phyloP scores from a whole-genome alignment of 2,797 vertebrate species.

The Gambelia wislizenii region DNA sequence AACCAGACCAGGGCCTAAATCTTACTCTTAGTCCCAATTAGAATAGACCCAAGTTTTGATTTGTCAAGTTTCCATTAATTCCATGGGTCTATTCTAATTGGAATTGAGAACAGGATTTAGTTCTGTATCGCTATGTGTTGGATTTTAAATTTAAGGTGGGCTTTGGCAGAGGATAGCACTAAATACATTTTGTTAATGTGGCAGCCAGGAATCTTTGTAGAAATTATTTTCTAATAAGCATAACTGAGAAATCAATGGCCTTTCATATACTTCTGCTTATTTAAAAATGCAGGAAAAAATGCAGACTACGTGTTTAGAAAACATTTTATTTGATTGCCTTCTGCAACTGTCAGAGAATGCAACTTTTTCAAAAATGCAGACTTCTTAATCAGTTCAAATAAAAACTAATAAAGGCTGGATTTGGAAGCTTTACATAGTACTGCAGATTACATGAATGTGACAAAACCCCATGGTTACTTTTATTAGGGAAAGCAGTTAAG shows the following conservation, averaged over 20 bases:
- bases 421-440: not conserved
- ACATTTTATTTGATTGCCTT: not conserved
- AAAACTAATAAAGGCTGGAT: not conserved
- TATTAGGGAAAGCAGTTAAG: not conserved
- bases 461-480: not conserved
- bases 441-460: not conserved
- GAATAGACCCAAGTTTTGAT: no score
- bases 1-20: no score
- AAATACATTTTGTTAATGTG: not conserved
- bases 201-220: not conserved
- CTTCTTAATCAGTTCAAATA: not conserved
- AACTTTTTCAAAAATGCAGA: not conserved
- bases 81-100: no score
- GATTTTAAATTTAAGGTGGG: not conserved
- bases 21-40: no score
- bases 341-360: not conserved
- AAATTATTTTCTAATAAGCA: not conserved
- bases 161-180: not conserved
- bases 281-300: not conserved
- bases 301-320: not conserved
- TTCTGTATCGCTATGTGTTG: no score
- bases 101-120: no score
- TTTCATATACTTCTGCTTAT: not conserved
- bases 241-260: not conserved
- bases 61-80: no score